Conservation (phyloP, 2,888 invertebrate genomes). For the Melanchra persicariae region DNA sequence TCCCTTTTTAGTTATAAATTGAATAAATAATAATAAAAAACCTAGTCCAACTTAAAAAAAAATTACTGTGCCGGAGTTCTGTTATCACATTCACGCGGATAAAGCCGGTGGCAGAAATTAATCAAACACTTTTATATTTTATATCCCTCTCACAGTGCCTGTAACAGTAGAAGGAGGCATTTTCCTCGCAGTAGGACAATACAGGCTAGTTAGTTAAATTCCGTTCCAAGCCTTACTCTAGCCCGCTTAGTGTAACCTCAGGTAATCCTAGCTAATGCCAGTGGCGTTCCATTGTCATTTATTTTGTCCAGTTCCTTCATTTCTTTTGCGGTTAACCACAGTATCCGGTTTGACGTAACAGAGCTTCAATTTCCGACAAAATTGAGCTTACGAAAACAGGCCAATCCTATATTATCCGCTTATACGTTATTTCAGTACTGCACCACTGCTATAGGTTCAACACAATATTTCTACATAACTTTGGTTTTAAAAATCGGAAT, state of each 20-base stretch:
- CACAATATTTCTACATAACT: no score
- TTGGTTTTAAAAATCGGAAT: no score
- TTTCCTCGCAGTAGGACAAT: not conserved
- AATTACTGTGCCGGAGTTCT: no score
- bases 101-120: no score
- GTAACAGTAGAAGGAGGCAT: not conserved
- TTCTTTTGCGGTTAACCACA: constrained; percentile 30
- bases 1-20: no score
- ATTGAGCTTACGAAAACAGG: constrained; percentile 39
- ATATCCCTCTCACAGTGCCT: not conserved
- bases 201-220: not conserved
- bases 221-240: not conserved
- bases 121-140: no score
- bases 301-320: constrained; percentile 21
- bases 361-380: constrained; percentile 34
- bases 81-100: no score
- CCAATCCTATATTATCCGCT: constrained; percentile 10
- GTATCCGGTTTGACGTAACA: constrained; percentile 22
- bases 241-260: not conserved
- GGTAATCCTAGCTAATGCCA: constrained; percentile 17
- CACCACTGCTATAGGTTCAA: no score
- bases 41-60: no score
- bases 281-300: not conserved
- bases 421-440: not conserved
- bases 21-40: no score